Percentiles rank a stretch among this genome's conserved stretches.
Conservation (phyloP, 2,888 invertebrate genomes). For the Dioctria linearis region DNA sequence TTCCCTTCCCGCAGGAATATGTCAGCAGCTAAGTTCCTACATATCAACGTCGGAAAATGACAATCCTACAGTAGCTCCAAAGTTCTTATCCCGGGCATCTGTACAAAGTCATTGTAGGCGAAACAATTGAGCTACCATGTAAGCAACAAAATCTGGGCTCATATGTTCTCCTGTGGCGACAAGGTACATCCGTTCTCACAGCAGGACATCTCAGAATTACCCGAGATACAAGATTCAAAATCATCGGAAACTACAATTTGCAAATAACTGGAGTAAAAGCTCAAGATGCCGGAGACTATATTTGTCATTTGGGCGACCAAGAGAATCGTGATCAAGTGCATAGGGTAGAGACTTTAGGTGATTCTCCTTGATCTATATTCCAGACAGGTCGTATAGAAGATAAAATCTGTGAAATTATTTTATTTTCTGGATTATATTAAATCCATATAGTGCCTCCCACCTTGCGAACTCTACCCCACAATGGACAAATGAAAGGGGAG, state of each 20-base stretch:
- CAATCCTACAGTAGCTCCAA: constrained; percentile 72
- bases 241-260: constrained; percentile 80
- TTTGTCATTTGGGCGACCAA: constrained; percentile 79
- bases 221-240: constrained; percentile 77
- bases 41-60: constrained; percentile 58
- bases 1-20: constrained; percentile 51
- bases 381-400: neutral
- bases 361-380: neutral
- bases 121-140: no score
- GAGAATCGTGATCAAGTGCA: constrained; percentile 80
- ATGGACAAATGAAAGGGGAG: constrained; percentile 79
- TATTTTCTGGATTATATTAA: constrained; percentile 39
- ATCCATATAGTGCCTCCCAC: constrained; percentile 76
- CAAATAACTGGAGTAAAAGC: constrained; percentile 81
- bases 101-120: no score
- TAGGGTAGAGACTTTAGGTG: constrained; percentile 79
- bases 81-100: constrained; percentile 82
- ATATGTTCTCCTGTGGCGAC: constrained; percentile 78
- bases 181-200: constrained; percentile 80
- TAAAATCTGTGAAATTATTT: constrained; percentile 22
- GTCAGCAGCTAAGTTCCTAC: constrained; percentile 59
- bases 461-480: constrained; percentile 77
- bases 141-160: no score
- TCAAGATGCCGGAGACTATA: constrained; percentile 77
- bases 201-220: constrained; percentile 82